phyloP scores from a whole-genome alignment of 2,113 vertebrate species.

The Manacus vitellinus region DNA sequence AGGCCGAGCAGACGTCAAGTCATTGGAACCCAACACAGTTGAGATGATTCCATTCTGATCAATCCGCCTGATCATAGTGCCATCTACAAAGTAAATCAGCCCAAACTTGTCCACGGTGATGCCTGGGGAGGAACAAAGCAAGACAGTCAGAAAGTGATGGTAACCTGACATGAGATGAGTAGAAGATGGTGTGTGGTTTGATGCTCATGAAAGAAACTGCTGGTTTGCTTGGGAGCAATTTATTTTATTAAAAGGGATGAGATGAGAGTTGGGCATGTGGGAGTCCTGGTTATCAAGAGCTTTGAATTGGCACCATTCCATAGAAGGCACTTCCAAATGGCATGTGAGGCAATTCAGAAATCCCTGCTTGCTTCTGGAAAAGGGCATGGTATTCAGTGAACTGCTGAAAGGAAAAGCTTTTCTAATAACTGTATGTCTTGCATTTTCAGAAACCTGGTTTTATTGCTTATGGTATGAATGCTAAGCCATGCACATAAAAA shows the following conservation, averaged over 20 bases:
- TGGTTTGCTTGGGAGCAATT: not conserved
- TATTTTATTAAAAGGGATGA: not conserved
- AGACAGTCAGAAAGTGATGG: not conserved
- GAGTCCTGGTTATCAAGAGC: not conserved
- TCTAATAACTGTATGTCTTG: not conserved
- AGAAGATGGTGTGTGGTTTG: not conserved
- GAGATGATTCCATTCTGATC: slow-evolving; percentile 98
- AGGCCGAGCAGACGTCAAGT: slow-evolving; percentile 93
- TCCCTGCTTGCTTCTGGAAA: not conserved
- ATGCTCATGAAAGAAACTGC: accelerated
- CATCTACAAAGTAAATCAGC: slow-evolving; percentile 95
- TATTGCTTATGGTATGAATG: not conserved
- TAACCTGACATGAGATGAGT: not conserved
- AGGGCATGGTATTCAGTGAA: not conserved
- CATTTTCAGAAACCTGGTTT: not conserved
- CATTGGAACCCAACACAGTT: slow-evolving; percentile 94
- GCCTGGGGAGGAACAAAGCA: slow-evolving; percentile 73
- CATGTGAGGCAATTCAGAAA: not conserved
- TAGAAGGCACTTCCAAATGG: not conserved
- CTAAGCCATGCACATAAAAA: not conserved
- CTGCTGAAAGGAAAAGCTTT: not conserved
- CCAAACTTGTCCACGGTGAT: slow-evolving; percentile 96
- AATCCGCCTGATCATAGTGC: slow-evolving; percentile 94
- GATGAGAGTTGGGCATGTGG: not conserved
- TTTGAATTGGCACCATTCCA: not conserved